Conservation (phyloP, 2,888 invertebrate genomes). For the Agrotis exclamationis region DNA sequence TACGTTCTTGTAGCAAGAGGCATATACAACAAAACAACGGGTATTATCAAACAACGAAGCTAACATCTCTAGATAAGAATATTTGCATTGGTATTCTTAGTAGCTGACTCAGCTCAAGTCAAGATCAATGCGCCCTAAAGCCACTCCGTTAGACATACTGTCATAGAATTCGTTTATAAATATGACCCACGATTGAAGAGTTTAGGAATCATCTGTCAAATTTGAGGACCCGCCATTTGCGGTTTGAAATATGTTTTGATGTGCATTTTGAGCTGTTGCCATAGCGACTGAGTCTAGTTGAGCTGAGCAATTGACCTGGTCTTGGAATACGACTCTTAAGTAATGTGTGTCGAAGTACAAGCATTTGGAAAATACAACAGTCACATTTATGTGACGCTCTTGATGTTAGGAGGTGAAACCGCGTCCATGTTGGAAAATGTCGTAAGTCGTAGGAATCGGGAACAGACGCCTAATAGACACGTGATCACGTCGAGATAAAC, state of each 20-base stretch:
- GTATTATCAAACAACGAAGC: slow-evolving; percentile 3
- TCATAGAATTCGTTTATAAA: no score
- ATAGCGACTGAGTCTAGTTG: no score
- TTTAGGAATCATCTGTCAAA: no score
- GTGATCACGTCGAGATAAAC: slow-evolving; percentile 26
- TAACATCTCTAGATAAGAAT: no score
- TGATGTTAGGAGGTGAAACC: slow-evolving; percentile 30
- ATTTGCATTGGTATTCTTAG: no score
- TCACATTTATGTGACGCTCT: slow-evolving; percentile 22
- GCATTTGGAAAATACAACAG: slow-evolving; percentile 16
- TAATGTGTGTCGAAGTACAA: slow-evolving; percentile 30
- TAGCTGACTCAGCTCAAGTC: no score
- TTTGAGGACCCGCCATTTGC: no score
- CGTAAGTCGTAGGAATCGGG: slow-evolving; percentile 11
- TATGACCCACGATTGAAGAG: no score
- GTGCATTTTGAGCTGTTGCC: no score
- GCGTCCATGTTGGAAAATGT: slow-evolving; percentile 20
- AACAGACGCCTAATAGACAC: slow-evolving; percentile 29
- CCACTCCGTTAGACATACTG: no score
- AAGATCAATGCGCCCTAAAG: no score
- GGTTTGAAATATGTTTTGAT: no score
- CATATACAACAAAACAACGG: neutral
- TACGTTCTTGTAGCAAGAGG: neutral
- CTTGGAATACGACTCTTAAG: slow-evolving; percentile 9
- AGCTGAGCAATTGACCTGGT: neutral